A percentile compares a stretch with the other conserved stretches of the same genome.
Conservation (phyloP, 2,113 vertebrate species). For the Eptesicus fuscus region DNA sequence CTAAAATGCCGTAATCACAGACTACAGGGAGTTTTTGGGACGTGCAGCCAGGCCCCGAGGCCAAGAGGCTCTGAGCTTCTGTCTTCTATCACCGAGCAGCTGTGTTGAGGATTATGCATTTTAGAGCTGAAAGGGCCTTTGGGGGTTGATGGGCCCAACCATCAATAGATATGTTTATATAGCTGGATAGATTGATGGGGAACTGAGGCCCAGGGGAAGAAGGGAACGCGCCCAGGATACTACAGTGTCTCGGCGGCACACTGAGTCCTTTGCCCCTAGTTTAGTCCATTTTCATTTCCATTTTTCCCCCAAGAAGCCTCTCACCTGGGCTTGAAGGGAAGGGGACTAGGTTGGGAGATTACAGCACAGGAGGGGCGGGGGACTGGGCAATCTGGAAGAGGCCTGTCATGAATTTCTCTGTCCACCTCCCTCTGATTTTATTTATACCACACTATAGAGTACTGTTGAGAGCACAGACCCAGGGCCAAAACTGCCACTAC, state of each 20-base stretch:
- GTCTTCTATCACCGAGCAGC: neutral
- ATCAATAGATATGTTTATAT: neutral
- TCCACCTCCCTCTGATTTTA: fast-evolving
- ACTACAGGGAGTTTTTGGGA: neutral
- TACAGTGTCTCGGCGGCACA: neutral
- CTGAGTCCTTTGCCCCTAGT: neutral
- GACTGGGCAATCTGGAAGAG: neutral
- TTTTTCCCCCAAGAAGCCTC: neutral
- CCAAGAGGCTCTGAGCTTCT: neutral
- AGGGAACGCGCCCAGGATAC: neutral
- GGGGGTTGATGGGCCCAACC: neutral
- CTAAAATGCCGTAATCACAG: neutral
- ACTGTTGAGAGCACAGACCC: neutral
- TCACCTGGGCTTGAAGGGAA: neutral
- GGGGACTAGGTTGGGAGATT: neutral
- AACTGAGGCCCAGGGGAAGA: neutral
- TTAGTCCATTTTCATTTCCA: neutral
- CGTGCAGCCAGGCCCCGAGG: neutral
- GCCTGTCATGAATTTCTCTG: neutral
- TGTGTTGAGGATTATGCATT: neutral
- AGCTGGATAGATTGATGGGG: neutral
- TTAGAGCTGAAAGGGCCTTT: neutral
- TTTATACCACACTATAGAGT: fast-evolving
- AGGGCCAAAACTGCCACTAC: neutral
- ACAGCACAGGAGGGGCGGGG: neutral